phyloP scores from a whole-genome alignment of 2,888 invertebrate species.

The Nemoura dubitans region DNA sequence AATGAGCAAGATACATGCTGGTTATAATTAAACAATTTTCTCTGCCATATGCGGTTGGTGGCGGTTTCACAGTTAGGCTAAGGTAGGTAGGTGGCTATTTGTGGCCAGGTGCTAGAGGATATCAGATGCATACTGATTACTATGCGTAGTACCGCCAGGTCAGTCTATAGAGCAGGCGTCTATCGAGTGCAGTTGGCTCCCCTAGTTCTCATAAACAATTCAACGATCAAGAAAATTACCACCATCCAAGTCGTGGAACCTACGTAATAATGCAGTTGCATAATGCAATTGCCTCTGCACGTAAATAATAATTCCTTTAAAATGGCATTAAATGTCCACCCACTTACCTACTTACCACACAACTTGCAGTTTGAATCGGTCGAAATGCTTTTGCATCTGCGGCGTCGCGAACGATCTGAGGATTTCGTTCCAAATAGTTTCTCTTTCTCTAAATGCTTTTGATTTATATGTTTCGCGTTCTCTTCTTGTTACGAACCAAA shows the following conservation, averaged over 20 bases:
- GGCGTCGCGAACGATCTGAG: background rate
- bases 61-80: background rate
- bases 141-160: too few species aligned
- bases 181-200: slow-evolving; percentile 12
- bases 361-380: background rate
- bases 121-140: slow-evolving; percentile 12
- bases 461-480: background rate
- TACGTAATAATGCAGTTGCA: background rate
- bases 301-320: slow-evolving; percentile 12
- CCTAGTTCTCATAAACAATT: slow-evolving; percentile 3
- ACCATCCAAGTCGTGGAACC: background rate
- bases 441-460: background rate
- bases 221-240: slow-evolving; percentile 7
- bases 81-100: background rate
- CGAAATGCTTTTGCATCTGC: background rate
- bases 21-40: background rate
- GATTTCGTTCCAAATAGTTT: slow-evolving; percentile 4
- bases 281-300: background rate
- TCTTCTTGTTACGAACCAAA: background rate
- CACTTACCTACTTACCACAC: background rate
- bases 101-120: background rate
- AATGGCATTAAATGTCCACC: slow-evolving; percentile 7
- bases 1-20: background rate
- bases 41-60: background rate
- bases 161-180: background rate